These are phyloP conservation scores for Taenaris catops DNA, from an alignment of 2,888 invertebrate genomes.

Conservation along the genomic window DNA sequence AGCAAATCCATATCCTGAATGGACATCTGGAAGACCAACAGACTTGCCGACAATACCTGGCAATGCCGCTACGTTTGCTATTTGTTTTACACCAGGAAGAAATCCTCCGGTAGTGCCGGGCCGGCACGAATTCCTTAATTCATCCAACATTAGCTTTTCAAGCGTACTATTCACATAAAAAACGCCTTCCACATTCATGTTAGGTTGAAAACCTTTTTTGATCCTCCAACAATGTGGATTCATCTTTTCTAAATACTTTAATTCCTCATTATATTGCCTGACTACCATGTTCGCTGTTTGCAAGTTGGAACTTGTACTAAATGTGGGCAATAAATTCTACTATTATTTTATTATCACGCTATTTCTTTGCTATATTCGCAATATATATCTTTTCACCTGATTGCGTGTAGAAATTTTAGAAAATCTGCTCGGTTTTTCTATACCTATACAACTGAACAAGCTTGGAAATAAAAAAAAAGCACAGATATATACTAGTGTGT, in stretches of 20 bases:
- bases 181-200: conserved; percentile 99
- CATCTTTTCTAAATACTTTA: conserved; percentile 94
- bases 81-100: conserved; percentile 98
- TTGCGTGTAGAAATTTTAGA: too few relatives aligned
- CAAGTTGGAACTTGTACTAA: too few relatives aligned
- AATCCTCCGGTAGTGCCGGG: conserved; percentile 97
- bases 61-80: conserved; percentile 98
- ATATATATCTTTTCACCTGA: too few relatives aligned
- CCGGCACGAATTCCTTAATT: conserved; percentile 93
- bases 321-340: too few relatives aligned
- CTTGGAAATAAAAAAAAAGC: too few relatives aligned
- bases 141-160: conserved; percentile 98
- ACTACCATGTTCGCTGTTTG: conserved; percentile 90
- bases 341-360: too few relatives aligned
- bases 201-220: conserved; percentile 99
- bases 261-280: conserved; percentile 94
- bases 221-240: conserved; percentile 93
- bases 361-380: too few relatives aligned
- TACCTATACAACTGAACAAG: too few relatives aligned
- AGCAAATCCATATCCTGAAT: conserved; percentile 99
- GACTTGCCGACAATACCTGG: conserved; percentile 98
- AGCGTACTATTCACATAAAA: conserved; percentile 97
- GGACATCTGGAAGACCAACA: conserved; percentile 97
- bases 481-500: too few relatives aligned
- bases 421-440: too few relatives aligned